phyloP scores from a whole-genome alignment of 30 jellyfish, hydroid and myxozoan species.

The Sanderia malayensis region DNA sequence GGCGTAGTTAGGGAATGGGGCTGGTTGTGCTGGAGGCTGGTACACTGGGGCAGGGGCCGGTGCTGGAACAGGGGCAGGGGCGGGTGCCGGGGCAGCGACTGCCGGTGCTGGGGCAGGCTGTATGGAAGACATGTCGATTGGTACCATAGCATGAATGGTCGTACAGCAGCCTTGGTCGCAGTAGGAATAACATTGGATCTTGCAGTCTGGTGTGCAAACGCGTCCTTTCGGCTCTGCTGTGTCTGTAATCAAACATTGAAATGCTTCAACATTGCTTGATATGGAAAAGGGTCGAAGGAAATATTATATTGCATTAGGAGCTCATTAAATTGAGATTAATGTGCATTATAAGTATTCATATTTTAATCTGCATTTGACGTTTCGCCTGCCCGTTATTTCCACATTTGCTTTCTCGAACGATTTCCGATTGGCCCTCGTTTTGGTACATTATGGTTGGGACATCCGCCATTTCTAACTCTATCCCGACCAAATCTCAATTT shows the following conservation, averaged over 20 bases:
- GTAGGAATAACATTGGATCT: slow-evolving; percentile 88
- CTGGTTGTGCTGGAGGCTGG: slow-evolving; percentile 68
- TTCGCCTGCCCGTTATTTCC: too few relatives aligned
- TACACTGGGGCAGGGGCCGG: slow-evolving; percentile 73
- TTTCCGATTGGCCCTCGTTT: too few relatives aligned
- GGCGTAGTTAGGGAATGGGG: slow-evolving; percentile 62
- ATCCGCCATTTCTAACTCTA: too few relatives aligned
- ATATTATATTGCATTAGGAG: too few relatives aligned
- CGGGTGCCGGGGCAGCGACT: slow-evolving; percentile 58
- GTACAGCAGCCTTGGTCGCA: slow-evolving; percentile 96
- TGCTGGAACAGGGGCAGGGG: slow-evolving; percentile 49
- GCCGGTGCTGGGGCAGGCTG: slow-evolving; percentile 53
- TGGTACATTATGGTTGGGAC: too few relatives aligned
- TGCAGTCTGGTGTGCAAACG: slow-evolving; percentile 95
- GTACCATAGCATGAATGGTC: slow-evolving; percentile 26
- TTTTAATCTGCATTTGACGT: too few relatives aligned
- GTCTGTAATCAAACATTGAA: slow-evolving; percentile 47
- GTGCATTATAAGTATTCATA: too few relatives aligned
- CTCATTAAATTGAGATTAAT: too few relatives aligned
- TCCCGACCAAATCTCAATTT: too few relatives aligned
- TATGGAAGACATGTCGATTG: slow-evolving; percentile 26
- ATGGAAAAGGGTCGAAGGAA: too few relatives aligned
- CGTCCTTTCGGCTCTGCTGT: slow-evolving; percentile 96
- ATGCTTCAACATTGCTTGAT: too few relatives aligned
- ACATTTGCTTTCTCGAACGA: too few relatives aligned